These are phyloP conservation scores for Notarius lentiginosus DNA, from an alignment of 2,113 vertebrate species.

Conservation along the genomic window DNA sequence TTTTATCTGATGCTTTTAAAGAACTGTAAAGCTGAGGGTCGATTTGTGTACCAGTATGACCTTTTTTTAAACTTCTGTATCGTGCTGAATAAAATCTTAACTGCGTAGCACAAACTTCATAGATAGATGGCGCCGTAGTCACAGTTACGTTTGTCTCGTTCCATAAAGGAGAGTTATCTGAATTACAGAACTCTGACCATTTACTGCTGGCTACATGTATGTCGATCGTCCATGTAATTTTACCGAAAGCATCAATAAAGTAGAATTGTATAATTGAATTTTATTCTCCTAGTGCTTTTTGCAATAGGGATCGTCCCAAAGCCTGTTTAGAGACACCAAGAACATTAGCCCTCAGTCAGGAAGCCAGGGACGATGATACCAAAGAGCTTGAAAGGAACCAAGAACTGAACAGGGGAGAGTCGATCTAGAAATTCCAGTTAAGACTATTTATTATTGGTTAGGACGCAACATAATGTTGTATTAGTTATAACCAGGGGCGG, in stretches of 20 bases:
- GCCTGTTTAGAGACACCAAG: too few species aligned
- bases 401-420: background rate
- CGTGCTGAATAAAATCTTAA: background rate
- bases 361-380: background rate
- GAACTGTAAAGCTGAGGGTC: background rate
- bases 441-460: background rate
- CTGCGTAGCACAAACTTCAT: conserved; percentile 6
- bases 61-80: background rate
- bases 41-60: background rate
- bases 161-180: background rate
- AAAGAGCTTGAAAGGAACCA: background rate
- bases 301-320: background rate
- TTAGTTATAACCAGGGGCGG: background rate
- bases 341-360: background rate
- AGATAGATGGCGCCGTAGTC: conserved; percentile 44
- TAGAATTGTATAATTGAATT: background rate
- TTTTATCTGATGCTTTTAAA: background rate
- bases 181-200: background rate
- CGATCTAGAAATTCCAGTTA: background rate
- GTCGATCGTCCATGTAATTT: background rate
- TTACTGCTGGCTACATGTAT: background rate
- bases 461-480: background rate
- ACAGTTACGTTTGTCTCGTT: conserved; percentile 13
- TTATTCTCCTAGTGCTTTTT: background rate
- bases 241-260: background rate